phyloP scores from a whole-genome alignment of 2,113 vertebrate species.

The Arizona elegans region DNA sequence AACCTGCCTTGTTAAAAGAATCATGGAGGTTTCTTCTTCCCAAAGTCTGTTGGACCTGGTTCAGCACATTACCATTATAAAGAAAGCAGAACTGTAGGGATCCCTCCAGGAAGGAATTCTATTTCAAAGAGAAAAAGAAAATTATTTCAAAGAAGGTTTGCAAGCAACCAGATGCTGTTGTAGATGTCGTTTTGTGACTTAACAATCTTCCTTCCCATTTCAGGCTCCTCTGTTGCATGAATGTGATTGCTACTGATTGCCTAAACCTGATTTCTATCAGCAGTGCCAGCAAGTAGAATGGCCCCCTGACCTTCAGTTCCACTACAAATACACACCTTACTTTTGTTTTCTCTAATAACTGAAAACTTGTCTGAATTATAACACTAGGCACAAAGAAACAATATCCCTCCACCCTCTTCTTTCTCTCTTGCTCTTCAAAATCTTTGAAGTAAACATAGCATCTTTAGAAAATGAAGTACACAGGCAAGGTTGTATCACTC shows the following conservation, averaged over 20 bases:
- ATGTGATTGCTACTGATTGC: conserved; percentile 28
- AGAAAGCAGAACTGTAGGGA: conserved; percentile 40
- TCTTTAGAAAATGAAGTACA: background rate
- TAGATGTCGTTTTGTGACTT: conserved; percentile 14
- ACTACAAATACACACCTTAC: conserved; percentile 40
- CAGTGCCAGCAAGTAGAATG: conserved; percentile 53
- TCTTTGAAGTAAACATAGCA: background rate
- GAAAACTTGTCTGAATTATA: conserved; percentile 16
- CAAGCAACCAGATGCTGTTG: conserved; percentile 13
- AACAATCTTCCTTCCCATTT: conserved; percentile 52
- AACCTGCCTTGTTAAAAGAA: conserved; percentile 5
- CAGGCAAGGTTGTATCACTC: background rate
- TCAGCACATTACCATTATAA: conserved; percentile 52
- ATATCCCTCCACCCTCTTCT: background rate
- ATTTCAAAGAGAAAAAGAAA: conserved; percentile 45
- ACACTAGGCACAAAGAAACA: background rate
- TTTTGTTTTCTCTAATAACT: conserved; percentile 24
- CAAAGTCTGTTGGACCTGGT: background rate
- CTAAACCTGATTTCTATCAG: conserved; percentile 51
- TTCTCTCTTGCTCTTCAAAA: background rate
- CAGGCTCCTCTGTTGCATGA: conserved; percentile 36
- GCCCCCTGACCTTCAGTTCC: conserved; percentile 50
- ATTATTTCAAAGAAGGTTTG: conserved; percentile 40
- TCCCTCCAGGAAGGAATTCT: conserved; percentile 37
- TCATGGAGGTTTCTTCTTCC: conserved; percentile 1